These are phyloP conservation scores for Atrina japonica DNA, from an alignment of 2,888 invertebrate species.

Conservation along the genomic window DNA sequence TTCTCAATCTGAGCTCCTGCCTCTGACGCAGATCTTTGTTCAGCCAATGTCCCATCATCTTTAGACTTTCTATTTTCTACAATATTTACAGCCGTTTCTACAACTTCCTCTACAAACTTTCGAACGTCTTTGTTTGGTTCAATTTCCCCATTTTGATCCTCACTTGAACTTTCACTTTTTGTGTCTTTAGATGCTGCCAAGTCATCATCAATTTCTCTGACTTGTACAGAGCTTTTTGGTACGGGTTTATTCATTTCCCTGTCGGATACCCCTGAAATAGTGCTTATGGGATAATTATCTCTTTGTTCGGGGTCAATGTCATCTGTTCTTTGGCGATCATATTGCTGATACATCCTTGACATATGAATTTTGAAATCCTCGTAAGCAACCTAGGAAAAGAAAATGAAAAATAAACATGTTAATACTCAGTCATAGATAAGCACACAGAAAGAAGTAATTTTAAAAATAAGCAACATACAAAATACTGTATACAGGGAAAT, in stretches of 20 bases:
- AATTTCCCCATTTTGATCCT: not conserved
- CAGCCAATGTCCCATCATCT: slow-evolving; percentile 43
- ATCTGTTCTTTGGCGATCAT: slow-evolving; percentile 95
- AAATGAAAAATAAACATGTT: slow-evolving; percentile 2
- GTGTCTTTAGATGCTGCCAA: slow-evolving; percentile 4
- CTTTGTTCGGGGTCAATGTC: slow-evolving; percentile 97
- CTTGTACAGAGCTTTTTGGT: slow-evolving; percentile 71
- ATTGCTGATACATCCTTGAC: slow-evolving; percentile 91
- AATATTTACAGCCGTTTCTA: slow-evolving; percentile 24
- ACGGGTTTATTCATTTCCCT: slow-evolving; percentile 54
- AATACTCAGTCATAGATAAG: not conserved
- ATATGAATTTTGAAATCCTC: slow-evolving; percentile 99
- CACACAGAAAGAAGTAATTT: too few species aligned
- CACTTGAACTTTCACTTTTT: too few species aligned
- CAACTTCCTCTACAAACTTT: slow-evolving; percentile 13
- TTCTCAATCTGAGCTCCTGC: slow-evolving; percentile 32
- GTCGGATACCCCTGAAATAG: slow-evolving; percentile 89
- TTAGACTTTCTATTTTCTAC: slow-evolving; percentile 40
- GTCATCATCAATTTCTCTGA: slow-evolving; percentile 69
- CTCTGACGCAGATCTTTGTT: slow-evolving; percentile 41
- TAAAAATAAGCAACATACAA: too few species aligned
- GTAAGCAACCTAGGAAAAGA: slow-evolving; percentile 90
- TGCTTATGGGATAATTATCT: slow-evolving; percentile 95
- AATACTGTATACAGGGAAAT: too few species aligned
- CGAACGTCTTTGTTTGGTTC: slow-evolving; percentile 21